Evolutionary conservation across 2,797 vertebrate species (phyloP).

Genomic region (Hylomyscus alleni): DNA sequence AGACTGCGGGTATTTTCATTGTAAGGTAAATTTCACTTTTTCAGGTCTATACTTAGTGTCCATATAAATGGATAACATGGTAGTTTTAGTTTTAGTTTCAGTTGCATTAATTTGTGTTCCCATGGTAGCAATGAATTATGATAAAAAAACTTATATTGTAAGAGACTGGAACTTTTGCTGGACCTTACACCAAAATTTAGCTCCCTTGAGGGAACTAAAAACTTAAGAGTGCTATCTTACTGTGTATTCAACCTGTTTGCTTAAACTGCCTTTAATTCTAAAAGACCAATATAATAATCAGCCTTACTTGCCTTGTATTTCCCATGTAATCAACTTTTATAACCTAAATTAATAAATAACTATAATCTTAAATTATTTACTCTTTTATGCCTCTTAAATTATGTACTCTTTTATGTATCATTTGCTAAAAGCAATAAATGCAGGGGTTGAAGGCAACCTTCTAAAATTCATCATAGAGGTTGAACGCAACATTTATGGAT

Average conservation of each 20-base stretch:
- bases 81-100: neutral
- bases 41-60: neutral
- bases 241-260: neutral
- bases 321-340: neutral
- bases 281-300: neutral
- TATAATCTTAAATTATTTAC: neutral
- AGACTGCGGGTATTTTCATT: neutral
- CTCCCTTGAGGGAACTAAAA: neutral
- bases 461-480: neutral
- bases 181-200: neutral
- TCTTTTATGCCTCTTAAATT: neutral
- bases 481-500: neutral
- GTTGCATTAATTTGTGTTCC: neutral
- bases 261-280: neutral
- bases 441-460: neutral
- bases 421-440: neutral
- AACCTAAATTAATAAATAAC: neutral
- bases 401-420: neutral
- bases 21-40: neutral
- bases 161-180: neutral
- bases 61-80: neutral
- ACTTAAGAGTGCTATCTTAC: neutral
- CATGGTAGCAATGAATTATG: neutral
- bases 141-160: neutral
- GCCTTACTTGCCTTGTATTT: neutral